phyloP scores from a whole-genome alignment of 2,113 vertebrate species.

The Phylloscopus trochiloides region DNA sequence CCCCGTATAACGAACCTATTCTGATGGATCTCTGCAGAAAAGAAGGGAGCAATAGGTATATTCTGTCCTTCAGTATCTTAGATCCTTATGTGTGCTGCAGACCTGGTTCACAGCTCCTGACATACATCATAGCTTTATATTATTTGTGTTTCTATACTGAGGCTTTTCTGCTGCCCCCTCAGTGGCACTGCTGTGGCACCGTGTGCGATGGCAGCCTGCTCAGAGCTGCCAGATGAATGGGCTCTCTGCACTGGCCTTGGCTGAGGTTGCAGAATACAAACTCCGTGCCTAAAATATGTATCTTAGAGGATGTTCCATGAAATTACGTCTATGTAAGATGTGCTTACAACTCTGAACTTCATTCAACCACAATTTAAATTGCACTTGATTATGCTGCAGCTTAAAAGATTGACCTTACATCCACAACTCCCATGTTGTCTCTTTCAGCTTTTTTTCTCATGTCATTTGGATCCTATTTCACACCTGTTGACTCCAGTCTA shows the following conservation, averaged over 20 bases:
- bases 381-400: neutral
- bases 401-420: neutral
- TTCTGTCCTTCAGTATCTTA: neutral
- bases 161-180: neutral
- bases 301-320: neutral
- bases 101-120: neutral
- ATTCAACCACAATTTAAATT: neutral
- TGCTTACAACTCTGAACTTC: neutral
- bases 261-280: neutral
- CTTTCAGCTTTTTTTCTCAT: neutral
- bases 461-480: neutral
- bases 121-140: neutral
- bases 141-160: neutral
- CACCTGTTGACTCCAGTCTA: neutral
- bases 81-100: neutral
- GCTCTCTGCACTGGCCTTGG: neutral
- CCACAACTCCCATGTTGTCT: neutral
- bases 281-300: neutral
- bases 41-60: neutral
- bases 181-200: neutral
- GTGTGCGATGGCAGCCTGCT: neutral
- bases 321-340: neutral
- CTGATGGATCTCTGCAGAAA: neutral
- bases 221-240: neutral
- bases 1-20: neutral